Conservation (phyloP, 2,113 vertebrate genomes). For the Ageneiosus marmoratus region DNA sequence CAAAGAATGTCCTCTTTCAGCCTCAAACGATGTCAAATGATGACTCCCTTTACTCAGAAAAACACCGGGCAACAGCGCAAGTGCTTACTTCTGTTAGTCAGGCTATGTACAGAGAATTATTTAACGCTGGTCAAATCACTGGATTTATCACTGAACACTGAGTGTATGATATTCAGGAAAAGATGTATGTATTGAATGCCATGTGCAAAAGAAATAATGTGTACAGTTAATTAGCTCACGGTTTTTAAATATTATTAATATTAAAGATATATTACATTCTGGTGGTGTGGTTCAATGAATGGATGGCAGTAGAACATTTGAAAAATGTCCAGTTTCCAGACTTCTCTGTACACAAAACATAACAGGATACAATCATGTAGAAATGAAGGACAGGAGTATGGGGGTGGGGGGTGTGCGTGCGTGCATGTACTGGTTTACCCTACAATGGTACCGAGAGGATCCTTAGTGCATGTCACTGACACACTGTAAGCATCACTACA, state of each 20-base stretch:
- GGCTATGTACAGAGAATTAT: conserved; percentile 1
- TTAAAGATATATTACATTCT: conserved; percentile 32
- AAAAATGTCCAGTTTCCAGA: neutral
- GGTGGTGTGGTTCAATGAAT: neutral
- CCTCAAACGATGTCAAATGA: conserved; percentile 25
- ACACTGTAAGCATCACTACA: neutral
- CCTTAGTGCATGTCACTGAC: neutral
- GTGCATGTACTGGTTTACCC: neutral
- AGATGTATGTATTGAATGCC: conserved; percentile 48
- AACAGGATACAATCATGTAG: neutral
- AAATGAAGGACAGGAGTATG: neutral
- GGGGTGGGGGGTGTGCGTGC: neutral
- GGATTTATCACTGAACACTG: conserved; percentile 46
- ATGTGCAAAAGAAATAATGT: conserved; percentile 43
- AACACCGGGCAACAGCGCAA: neutral
- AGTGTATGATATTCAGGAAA: conserved; percentile 45
- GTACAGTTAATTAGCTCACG: conserved; percentile 46
- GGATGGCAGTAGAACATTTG: neutral
- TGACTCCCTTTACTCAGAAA: conserved; percentile 19
- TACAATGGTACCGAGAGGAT: conserved; percentile 35
- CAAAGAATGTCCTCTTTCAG: neutral
- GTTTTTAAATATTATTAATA: conserved; percentile 54
- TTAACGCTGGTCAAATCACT: conserved; percentile 53
- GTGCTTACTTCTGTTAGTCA: conserved; percentile 1
- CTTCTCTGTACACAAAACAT: neutral